A percentile compares a stretch with the other conserved stretches of the same genome.
phyloP scores from a whole-genome alignment of 2,797 vertebrate species.

The Danionella dracula region DNA sequence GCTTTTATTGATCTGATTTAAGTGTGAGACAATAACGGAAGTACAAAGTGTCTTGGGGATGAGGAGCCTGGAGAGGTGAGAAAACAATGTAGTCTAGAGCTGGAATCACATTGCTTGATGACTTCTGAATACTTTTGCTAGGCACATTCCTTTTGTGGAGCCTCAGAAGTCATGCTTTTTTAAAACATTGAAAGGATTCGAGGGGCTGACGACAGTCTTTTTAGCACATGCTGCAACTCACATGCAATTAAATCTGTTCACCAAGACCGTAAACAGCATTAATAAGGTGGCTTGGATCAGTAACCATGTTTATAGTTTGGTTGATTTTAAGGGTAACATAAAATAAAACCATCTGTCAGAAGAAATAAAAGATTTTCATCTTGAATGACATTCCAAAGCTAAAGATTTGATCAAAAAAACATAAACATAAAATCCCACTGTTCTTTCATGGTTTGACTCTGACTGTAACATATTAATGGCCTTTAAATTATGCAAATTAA shows the following conservation, averaged over 20 bases:
- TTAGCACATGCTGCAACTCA: slow-evolving; percentile 2
- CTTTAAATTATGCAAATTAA: no score
- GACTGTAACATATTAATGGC: slow-evolving; percentile 44
- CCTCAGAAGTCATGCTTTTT: slow-evolving; percentile 20
- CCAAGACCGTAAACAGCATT: slow-evolving; percentile 17
- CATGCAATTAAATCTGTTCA: slow-evolving; percentile 18
- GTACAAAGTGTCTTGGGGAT: slow-evolving; percentile 19
- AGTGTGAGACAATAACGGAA: slow-evolving; percentile 41
- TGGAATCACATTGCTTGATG: slow-evolving; percentile 21
- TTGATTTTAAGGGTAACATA: slow-evolving; percentile 52
- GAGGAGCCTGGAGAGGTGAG: slow-evolving; percentile 11
- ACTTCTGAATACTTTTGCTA: slow-evolving; percentile 50
- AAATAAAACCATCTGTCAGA: slow-evolving; percentile 39
- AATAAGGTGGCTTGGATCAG: slow-evolving; percentile 20
- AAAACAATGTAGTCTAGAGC: slow-evolving; percentile 7
- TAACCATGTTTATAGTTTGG: slow-evolving; percentile 24
- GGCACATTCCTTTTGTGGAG: slow-evolving; percentile 42
- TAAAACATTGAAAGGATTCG: slow-evolving; percentile 19
- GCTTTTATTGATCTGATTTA: slow-evolving; percentile 8
- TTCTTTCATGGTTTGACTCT: slow-evolving; percentile 33
- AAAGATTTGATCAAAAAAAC: slow-evolving; percentile 39
- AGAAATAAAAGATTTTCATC: slow-evolving; percentile 44
- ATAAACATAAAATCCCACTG: slow-evolving; percentile 43
- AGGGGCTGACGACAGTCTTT: slow-evolving; percentile 22
- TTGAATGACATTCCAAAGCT: slow-evolving; percentile 33